Conservation (phyloP, 2,113 vertebrate genomes). For the Istiophorus platypterus region DNA sequence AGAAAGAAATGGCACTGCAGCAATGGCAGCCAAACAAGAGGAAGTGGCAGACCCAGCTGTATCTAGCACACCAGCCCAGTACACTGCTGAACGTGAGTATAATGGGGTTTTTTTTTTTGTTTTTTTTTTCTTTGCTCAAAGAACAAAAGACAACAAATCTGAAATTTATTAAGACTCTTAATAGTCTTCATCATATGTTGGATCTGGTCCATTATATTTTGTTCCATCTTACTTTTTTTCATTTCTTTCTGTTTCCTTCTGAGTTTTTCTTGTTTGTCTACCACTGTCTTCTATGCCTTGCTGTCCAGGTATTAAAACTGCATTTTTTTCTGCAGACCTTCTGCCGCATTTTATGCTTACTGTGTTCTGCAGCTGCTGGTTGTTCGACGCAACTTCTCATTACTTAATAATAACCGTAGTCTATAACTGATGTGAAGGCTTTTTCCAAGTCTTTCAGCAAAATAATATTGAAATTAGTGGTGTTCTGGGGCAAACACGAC, state of each 20-base stretch:
- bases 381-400: not conserved
- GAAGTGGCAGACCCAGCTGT: slow-evolving; percentile 73
- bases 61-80: slow-evolving; percentile 84
- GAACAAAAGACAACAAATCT: not conserved
- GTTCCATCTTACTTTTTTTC: not conserved
- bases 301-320: not conserved
- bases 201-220: not conserved
- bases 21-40: slow-evolving; percentile 74
- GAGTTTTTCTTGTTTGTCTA: not conserved
- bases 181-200: not conserved
- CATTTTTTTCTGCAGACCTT: not conserved
- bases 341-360: not conserved
- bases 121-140: not conserved
- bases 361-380: not conserved
- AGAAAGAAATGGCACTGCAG: slow-evolving; percentile 87
- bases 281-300: not conserved
- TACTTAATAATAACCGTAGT: slow-evolving; percentile 2
- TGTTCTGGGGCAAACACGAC: not conserved
- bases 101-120: not conserved
- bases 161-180: not conserved
- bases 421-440: slow-evolving; percentile 10
- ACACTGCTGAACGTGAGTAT: slow-evolving; percentile 92
- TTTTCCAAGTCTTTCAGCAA: slow-evolving; percentile 22
- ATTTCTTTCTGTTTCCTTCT: not conserved
- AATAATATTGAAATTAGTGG: slow-evolving; percentile 20